Evolutionary conservation across 2,113 vertebrate genomes (phyloP).

Genomic region (Kryptolebias marmoratus): DNA sequence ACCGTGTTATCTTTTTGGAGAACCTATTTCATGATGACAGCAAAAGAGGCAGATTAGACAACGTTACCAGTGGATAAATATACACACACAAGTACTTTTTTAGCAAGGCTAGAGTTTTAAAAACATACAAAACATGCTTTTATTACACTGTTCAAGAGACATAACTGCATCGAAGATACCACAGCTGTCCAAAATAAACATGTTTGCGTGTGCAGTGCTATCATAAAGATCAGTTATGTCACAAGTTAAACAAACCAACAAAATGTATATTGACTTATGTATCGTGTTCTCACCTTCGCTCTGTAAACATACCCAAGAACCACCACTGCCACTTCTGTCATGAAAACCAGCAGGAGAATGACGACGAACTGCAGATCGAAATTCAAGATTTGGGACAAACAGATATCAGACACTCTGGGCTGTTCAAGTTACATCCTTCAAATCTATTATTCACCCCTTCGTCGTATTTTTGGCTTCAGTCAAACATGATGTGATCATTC

Average conservation of each 20-base stretch:
- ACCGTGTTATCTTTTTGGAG: background rate
- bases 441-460: constrained; percentile 10
- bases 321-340: constrained; percentile 93
- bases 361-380: constrained; percentile 88
- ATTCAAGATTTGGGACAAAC: constrained; percentile 35
- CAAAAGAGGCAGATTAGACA: background rate
- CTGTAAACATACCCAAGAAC: constrained; percentile 96
- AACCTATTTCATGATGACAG: background rate
- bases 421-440: background rate
- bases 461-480: background rate
- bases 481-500: background rate
- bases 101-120: too few relatives aligned
- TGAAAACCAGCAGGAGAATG: constrained; percentile 94
- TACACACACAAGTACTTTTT: background rate
- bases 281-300: constrained; percentile 87
- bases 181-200: too few relatives aligned
- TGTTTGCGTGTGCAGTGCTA: background rate
- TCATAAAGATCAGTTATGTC: background rate
- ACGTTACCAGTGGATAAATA: background rate
- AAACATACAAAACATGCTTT: too few relatives aligned
- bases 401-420: background rate
- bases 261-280: background rate
- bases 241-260: background rate
- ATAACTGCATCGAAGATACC: too few relatives aligned
- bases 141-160: too few relatives aligned